Base-by-base conservation (phyloP, 2,888 invertebrate species). In the Acrobeloides nanus region DNA sequence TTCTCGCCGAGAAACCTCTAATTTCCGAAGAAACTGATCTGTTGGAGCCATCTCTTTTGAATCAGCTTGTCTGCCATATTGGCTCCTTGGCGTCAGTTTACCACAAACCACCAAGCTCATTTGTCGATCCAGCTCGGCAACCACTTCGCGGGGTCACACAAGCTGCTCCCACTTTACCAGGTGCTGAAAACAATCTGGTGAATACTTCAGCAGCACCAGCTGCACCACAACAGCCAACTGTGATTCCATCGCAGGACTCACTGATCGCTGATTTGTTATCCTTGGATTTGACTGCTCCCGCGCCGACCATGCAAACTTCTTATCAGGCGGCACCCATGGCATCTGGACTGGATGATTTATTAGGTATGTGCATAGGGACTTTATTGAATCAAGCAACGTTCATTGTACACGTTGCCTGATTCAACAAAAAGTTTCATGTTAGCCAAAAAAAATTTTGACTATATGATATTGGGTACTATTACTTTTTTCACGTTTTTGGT, bases 1-100 rank as follows among this genome's bases (percentile, higher is more conserved):
- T 99, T 1, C 79, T 97, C 38, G 95, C 97, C 0, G 97, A 99
- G 76, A 97, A 97, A 74, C 97, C 97, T 1, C 81, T 99, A 45
- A 99, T 97, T 74, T 92, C 92, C 0, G 97, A 99, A 76, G 97
- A 97, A 79, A 97, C 95, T 0, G 97, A 97, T 80, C 80, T 95
- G 35, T 78, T 97, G 59, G 97, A 97, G 75, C 97, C 97, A 0
- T 95, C 95, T 0, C 79, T 97, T 33, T 78, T 97, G 54, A 95
- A 97, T 76, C 97, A 99, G 77, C 82, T 99, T 48, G 93, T 95
- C 73, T 95, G 95, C 75, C 95, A 97, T 77, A 95, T 97, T 73
- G 90, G 92, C 53, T 89, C 89, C 35, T 81, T 97, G 61, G 97
- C 97, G 0, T 89, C 93, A 33, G 95, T 97, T 10, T 99, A 97